Percentiles rank a stretch among this genome's conserved stretches.
Conservation (phyloP, 2,113 vertebrate species). For the Falco punctatus region DNA sequence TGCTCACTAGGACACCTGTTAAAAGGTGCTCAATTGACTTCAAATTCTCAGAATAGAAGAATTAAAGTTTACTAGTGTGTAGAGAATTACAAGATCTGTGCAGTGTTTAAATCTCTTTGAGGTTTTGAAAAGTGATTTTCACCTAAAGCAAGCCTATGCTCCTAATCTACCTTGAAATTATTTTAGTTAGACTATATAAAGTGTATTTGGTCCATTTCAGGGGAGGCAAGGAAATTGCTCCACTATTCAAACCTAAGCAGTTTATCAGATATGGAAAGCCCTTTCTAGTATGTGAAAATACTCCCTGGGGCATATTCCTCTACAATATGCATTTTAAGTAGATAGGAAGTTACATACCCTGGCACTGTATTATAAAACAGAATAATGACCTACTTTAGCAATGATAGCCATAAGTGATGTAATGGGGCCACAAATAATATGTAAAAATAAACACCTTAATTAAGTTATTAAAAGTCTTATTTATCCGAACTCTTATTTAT, state of each 20-base stretch:
- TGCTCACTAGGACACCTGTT: background rate
- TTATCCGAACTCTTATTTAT: background rate
- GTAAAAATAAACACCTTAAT: conserved; percentile 13
- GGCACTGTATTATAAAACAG: background rate
- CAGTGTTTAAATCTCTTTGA: conserved; percentile 36
- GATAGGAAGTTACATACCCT: background rate
- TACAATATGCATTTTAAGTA: conserved; percentile 23
- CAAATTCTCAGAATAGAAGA: background rate
- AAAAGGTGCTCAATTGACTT: background rate
- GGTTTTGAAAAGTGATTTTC: conserved; percentile 33
- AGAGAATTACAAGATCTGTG: conserved; percentile 11
- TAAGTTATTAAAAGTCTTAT: background rate
- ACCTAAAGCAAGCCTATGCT: background rate
- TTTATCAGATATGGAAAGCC: conserved; percentile 44
- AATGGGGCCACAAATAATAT: background rate
- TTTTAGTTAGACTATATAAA: conserved; percentile 15
- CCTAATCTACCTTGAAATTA: conserved; percentile 61
- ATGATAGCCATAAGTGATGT: background rate
- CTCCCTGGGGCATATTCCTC: background rate
- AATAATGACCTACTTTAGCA: conserved; percentile 33
- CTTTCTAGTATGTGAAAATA: conserved; percentile 2
- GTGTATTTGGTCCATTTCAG: background rate
- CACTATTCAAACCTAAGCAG: background rate
- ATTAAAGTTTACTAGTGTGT: background rate
- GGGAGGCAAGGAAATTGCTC: background rate